Evolutionary conservation across 1,140 invertebrate species (phyloP).

Genomic region (Heliothis subflexa): DNA sequence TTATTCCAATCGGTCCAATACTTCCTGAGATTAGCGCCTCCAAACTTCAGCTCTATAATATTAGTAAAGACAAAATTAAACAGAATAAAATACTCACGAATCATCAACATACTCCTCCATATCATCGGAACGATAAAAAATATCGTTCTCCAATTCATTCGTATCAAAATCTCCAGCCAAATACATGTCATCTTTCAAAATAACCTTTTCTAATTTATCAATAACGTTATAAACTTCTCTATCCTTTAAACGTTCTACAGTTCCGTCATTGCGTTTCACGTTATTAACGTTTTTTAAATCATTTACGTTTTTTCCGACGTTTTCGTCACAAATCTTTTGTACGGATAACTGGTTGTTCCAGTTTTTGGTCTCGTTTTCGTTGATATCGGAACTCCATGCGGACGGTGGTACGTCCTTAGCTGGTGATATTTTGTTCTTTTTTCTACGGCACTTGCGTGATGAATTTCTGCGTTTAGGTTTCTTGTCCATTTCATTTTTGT

Average conservation of each 20-base stretch:
- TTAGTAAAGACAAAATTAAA: neutral
- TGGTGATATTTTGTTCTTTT: slow-evolving; percentile 74
- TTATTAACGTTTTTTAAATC: slow-evolving; percentile 63
- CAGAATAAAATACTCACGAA: slow-evolving; percentile 56
- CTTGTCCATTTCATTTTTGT: slow-evolving; percentile 67
- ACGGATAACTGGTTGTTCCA: slow-evolving; percentile 72
- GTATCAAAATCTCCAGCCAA: slow-evolving; percentile 68
- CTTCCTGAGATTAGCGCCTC: too few species aligned
- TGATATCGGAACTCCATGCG: neutral
- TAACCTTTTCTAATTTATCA: slow-evolving; percentile 74
- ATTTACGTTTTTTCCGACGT: slow-evolving; percentile 79
- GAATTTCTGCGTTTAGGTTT: slow-evolving; percentile 75
- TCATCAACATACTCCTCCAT: slow-evolving; percentile 66
- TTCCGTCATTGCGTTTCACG: slow-evolving; percentile 57
- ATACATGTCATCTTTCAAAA: slow-evolving; percentile 74
- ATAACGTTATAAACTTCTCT: slow-evolving; percentile 69
- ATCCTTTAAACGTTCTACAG: slow-evolving; percentile 38
- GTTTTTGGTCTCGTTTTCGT: slow-evolving; percentile 26
- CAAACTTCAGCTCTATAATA: too few species aligned
- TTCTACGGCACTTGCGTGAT: slow-evolving; percentile 68
- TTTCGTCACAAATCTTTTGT: slow-evolving; percentile 62
- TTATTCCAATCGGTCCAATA: too few species aligned
- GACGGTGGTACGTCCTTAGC: slow-evolving; percentile 58
- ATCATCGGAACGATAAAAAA: slow-evolving; percentile 75
- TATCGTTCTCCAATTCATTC: slow-evolving; percentile 71